These are phyloP conservation scores for Cryptotermes secundus DNA, from an alignment of 1,140 invertebrate genomes.

Conservation along the genomic window DNA sequence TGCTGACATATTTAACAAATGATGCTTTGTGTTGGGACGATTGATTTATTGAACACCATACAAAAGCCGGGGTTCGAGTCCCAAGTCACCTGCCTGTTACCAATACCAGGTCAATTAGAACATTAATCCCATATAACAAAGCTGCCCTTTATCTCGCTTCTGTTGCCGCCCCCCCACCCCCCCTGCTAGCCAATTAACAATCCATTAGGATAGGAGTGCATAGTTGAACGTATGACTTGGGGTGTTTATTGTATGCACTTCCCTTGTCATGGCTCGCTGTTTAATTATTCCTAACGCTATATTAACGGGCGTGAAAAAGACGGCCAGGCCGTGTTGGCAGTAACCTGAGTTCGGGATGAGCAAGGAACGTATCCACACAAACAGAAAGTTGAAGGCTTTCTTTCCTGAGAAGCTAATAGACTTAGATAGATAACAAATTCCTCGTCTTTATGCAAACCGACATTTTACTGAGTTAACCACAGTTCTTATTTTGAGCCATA, in stretches of 20 bases:
- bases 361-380: too few relatives aligned
- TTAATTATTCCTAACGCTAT: neutral
- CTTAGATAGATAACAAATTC: too few relatives aligned
- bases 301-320: too few relatives aligned
- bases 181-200: neutral
- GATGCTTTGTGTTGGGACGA: neutral
- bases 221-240: neutral
- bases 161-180: neutral
- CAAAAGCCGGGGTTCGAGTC: neutral
- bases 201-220: neutral
- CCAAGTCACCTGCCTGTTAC: neutral
- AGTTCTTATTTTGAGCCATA: too few relatives aligned
- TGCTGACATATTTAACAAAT: neutral
- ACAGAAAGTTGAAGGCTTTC: too few relatives aligned
- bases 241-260: neutral
- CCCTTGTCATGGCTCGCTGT: neutral
- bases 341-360: too few relatives aligned
- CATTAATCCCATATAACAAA: neutral
- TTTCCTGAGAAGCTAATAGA: too few relatives aligned
- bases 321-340: too few relatives aligned
- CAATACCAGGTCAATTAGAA: neutral
- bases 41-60: neutral
- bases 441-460: too few relatives aligned
- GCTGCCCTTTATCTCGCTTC: neutral
- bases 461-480: too few relatives aligned